These are phyloP conservation scores for Halichoeres trimaculatus DNA, from an alignment of 2,113 vertebrate genomes.

Conservation along the genomic window DNA sequence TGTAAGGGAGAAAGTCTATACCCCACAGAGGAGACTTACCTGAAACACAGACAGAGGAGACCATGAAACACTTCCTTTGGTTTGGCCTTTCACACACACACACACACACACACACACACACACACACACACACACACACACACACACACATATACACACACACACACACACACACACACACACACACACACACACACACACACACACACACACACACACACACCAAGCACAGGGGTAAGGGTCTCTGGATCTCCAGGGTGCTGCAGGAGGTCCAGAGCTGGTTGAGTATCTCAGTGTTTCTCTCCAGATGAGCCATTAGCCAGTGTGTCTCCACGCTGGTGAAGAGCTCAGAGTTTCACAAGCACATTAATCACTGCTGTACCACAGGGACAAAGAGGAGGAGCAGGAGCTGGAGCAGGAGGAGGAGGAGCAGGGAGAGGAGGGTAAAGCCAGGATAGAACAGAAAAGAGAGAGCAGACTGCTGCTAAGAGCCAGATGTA, in stretches of 20 bases:
- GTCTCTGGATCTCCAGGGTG: constrained; percentile 17
- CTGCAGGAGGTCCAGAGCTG: constrained; percentile 40
- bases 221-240: neutral
- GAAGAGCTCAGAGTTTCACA: constrained; percentile 68
- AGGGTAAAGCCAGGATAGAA: constrained; percentile 25
- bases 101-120: constrained; percentile 13
- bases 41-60: constrained; percentile 43
- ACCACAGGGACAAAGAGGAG: constrained; percentile 31
- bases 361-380: constrained; percentile 70
- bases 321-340: constrained; percentile 51
- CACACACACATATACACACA: constrained; percentile 34
- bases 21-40: constrained; percentile 83
- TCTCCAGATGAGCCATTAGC: constrained; percentile 73
- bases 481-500: constrained; percentile 7
- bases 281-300: constrained; percentile 58
- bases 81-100: neutral
- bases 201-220: neutral
- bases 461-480: constrained; percentile 22
- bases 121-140: neutral
- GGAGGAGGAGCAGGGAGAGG: neutral
- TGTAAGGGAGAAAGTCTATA: constrained; percentile 78
- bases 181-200: constrained; percentile 14
- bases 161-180: neutral
- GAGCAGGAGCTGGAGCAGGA: constrained; percentile 26
- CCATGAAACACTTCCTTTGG: neutral